These are phyloP conservation scores for Oryzias melastigma DNA, from an alignment of 2,113 vertebrate genomes.

Conservation along the genomic window DNA sequence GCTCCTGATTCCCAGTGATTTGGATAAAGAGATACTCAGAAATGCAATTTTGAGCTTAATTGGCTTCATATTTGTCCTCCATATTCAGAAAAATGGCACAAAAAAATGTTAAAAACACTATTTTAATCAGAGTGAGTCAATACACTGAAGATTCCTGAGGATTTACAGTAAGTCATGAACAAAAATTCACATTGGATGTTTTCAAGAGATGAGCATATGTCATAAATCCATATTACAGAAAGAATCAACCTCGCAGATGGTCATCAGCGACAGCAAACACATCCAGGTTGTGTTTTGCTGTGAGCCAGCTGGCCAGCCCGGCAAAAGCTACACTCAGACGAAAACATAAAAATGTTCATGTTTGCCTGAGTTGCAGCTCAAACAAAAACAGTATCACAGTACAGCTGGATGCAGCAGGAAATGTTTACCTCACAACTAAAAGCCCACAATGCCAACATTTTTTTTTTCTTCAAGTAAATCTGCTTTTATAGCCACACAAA, in stretches of 20 bases:
- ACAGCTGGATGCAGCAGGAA: neutral
- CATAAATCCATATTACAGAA: conserved; percentile 53
- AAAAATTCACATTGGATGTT: conserved; percentile 39
- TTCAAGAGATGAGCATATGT: conserved; percentile 52
- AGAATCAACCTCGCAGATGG: conserved; percentile 65
- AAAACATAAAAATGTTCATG: conserved; percentile 28
- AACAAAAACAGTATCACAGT: conserved; percentile 19
- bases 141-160: neutral
- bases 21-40: no score
- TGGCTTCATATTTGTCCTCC: no score
- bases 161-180: conserved; percentile 21
- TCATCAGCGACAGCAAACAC: conserved; percentile 57
- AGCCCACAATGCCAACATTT: neutral
- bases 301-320: conserved; percentile 61
- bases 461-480: no score
- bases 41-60: no score
- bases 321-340: conserved; percentile 65
- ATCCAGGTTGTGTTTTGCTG: conserved; percentile 81
- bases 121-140: no score
- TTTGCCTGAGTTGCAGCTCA: conserved; percentile 13
- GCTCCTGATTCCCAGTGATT: no score
- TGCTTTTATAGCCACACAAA: no score
- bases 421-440: neutral
- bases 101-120: no score
- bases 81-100: no score